Evolutionary conservation across 2,888 invertebrate species (phyloP), one percentile per base, ranked within the genome.

Genomic region (Amblyjoppa fuscipennis): DNA sequence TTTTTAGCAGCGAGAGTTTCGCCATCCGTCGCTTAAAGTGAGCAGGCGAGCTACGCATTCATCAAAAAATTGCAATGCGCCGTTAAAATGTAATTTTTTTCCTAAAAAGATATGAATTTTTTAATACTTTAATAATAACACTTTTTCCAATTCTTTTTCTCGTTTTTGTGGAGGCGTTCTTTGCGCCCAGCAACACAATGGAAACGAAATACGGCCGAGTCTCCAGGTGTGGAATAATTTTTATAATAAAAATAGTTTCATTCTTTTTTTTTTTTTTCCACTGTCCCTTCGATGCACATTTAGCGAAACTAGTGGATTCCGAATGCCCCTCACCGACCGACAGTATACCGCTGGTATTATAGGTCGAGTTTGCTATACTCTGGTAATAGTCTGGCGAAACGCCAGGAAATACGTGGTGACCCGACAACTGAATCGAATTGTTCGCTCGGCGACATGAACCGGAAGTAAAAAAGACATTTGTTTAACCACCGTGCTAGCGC

Each of bases 351-450:
- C 68, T n/a, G 51, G 51, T 66, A 38, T n/a, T 51, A 64, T 66
- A 56, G 53, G 51, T 68, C 53, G 53, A 16, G 53, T 61, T 69
- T 56, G 59, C 74, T 86, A 85, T 73, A 85, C 71, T 75, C 78
- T 71, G 73, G 83, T 45, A 85, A 86, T 84, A 59, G 80, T 83
- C 80, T 88, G 88, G 88, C 85, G 80, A 80, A 88, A 85, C 85
- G 86, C 88, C 88, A 88, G 87, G 84, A 84, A 86, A 87, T 88
- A 84, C 88, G 87, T 86, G 85, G 88, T 82, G 83, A 87, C 87
- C 86, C 88, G 88, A 87, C 88, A 88, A 88, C 88, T 87, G 87
- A 88, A 88, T 88, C 88, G 88, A 88, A 88, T 88, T 88, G 87
- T 88, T 87, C 88, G 87, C 87, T 87, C 88, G 79, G 81, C 86